Evolutionary conservation across 2,888 invertebrate genomes (phyloP).

Genomic region (Drosophila planitibia): DNA sequence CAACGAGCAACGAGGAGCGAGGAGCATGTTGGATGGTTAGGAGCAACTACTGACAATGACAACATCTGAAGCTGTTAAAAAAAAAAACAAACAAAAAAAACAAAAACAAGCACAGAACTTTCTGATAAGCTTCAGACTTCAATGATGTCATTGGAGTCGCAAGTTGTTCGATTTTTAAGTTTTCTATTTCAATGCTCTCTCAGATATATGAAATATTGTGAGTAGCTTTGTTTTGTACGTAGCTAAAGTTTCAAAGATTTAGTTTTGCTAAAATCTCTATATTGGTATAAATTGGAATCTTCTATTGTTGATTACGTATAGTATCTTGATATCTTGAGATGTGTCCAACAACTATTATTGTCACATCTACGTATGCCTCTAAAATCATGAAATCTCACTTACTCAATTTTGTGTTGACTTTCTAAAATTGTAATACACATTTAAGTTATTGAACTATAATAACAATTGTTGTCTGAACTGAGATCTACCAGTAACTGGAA

Average conservation of each 20-base stretch:
- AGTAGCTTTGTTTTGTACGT: too few relatives aligned
- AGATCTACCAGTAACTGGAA: not conserved
- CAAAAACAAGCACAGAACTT: slow-evolving; percentile 19
- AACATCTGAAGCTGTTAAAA: slow-evolving; percentile 46
- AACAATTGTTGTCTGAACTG: not conserved
- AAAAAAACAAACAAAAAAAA: not conserved
- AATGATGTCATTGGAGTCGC: slow-evolving; percentile 47
- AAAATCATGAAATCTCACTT: not conserved
- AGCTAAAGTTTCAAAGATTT: not conserved
- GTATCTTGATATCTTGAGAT: not conserved
- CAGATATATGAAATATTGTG: not conserved
- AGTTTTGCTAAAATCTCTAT: not conserved
- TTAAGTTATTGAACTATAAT: not conserved
- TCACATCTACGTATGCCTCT: not conserved
- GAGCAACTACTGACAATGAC: slow-evolving; percentile 43
- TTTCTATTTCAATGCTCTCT: not conserved
- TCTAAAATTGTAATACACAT: not conserved
- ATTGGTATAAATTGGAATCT: not conserved
- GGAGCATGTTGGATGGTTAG: not conserved
- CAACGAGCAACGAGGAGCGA: not conserved
- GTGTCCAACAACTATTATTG: not conserved
- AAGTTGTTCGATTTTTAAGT: slow-evolving; percentile 14
- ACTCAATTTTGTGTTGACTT: not conserved
- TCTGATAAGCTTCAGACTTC: slow-evolving; percentile 28
- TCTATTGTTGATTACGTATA: not conserved